phyloP scores from a whole-genome alignment of 2,113 vertebrate species.

The Naja naja region DNA sequence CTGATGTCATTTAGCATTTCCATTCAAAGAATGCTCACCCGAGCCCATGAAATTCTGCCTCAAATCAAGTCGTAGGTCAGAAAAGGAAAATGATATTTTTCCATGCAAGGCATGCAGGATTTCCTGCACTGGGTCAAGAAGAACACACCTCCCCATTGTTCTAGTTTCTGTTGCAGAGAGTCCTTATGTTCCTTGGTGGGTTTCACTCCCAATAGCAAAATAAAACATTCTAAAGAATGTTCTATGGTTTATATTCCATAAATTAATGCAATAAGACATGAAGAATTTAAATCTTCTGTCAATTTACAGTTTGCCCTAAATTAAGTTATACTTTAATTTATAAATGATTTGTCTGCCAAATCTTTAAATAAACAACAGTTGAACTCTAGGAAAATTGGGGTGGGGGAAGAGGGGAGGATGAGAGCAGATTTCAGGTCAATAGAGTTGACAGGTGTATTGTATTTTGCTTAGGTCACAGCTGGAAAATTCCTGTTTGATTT shows the following conservation, averaged over 20 bases:
- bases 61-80: not conserved
- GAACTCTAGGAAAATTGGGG: not conserved
- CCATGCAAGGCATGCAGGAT: conserved; percentile 69
- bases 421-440: not conserved
- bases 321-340: not conserved
- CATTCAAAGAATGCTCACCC: not conserved
- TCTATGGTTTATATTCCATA: fast-evolving
- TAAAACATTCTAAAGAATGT: conserved; percentile 55
- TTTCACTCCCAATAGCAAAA: conserved; percentile 57
- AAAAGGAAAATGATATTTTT: conserved; percentile 62
- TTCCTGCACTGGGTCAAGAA: conserved; percentile 75
- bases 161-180: conserved; percentile 54
- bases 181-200: conserved; percentile 53
- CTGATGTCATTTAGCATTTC: not conserved
- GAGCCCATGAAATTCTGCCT: conserved; percentile 1
- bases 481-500: not conserved
- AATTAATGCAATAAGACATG: fast-evolving
- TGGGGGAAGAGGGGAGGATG: not conserved
- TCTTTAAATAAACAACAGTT: not conserved
- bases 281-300: not conserved
- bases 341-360: not conserved
- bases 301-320: not conserved
- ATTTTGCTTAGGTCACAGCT: not conserved
- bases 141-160: conserved; percentile 73
- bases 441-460: not conserved